These are phyloP conservation scores for Herminia tarsipennalis DNA, from an alignment of 2,888 invertebrate genomes.

Conservation along the genomic window DNA sequence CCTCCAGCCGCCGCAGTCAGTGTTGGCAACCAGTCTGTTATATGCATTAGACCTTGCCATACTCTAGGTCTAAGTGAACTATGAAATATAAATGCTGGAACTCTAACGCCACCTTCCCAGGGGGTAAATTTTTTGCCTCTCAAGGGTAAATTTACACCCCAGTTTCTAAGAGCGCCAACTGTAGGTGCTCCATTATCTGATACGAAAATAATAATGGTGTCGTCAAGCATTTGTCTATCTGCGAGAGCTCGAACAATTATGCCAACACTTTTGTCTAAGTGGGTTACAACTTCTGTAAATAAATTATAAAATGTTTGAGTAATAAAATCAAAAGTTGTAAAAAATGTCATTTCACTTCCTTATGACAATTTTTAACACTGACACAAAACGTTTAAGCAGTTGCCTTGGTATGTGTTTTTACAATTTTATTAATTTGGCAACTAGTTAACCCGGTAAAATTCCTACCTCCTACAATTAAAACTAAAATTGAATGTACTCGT, in stretches of 20 bases:
- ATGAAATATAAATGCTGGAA: slow-evolving; percentile 90
- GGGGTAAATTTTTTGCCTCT: slow-evolving; percentile 93
- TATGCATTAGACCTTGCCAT: slow-evolving; percentile 88
- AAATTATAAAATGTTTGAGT: slow-evolving; percentile 7
- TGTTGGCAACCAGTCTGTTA: slow-evolving; percentile 94
- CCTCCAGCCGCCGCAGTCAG: slow-evolving; percentile 77
- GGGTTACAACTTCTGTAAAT: slow-evolving; percentile 87
- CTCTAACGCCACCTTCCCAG: slow-evolving; percentile 94
- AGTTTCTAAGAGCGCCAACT: slow-evolving; percentile 89
- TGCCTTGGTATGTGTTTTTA: no score
- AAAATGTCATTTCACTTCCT: no score
- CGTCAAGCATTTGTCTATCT: slow-evolving; percentile 88
- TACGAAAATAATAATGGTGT: slow-evolving; percentile 94
- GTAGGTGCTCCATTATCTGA: slow-evolving; percentile 96
- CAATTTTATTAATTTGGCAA: no score
- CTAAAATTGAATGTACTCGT: no score
- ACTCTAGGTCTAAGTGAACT: slow-evolving; percentile 86
- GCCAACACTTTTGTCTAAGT: slow-evolving; percentile 93
- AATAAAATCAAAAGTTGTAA: no score
- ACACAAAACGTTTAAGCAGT: no score
- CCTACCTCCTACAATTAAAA: no score
- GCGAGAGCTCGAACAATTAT: slow-evolving; percentile 89
- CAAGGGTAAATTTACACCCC: slow-evolving; percentile 91
- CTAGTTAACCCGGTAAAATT: no score
- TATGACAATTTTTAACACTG: no score